Evolutionary conservation across 2,888 invertebrate genomes (phyloP), one percentile per base, ranked within the genome.

Genomic region (Drosophila macrospina): DNA sequence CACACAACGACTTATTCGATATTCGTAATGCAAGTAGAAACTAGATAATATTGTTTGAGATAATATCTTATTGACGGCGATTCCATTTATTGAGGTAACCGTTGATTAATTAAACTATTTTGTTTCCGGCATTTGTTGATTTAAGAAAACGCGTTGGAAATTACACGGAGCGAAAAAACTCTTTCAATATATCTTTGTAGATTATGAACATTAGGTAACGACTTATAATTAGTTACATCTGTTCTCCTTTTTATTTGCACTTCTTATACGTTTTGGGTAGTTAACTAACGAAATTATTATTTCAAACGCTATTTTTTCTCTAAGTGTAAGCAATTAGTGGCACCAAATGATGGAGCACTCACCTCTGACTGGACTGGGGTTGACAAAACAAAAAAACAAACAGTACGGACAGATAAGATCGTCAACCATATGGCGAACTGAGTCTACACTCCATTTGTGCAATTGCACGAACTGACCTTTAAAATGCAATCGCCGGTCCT

Each of bases 401-500:
- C 24, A 45, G 28, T 39, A 5, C 13, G n/a, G 5, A 15, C 0
- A 44, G 32, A 28, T 60, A 52, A 52, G 44, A 52, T 52, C 52
- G 51, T 30, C 20, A 52, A 13, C 42, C 51, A 51, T 36, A 11
- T 52, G 42, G 55, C n/a, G 10, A 13, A 5, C 44, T 37, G 8
- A 65, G 24, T 48, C 41, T 32, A 39, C 30, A 30, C 37, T 50
- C 15, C 41, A 45, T 36, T 52, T 56, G 45, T 45, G 11, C 32
- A n/a, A 32, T 50, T 10, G 13, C 42, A 47, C 24, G n/a, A 66
- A 82, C 95, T 94, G 28, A 95, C 94, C 91, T 95, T 95, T 65
- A 96, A 92, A 71, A 96, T 89, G 87, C 96, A 96, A 90, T 96
- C 96, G 0, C 96, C 96, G 20, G 94, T 93, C 89, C 93, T 94